phyloP scores from a whole-genome alignment of 2,888 invertebrate species.

The Brachyptera risi region DNA sequence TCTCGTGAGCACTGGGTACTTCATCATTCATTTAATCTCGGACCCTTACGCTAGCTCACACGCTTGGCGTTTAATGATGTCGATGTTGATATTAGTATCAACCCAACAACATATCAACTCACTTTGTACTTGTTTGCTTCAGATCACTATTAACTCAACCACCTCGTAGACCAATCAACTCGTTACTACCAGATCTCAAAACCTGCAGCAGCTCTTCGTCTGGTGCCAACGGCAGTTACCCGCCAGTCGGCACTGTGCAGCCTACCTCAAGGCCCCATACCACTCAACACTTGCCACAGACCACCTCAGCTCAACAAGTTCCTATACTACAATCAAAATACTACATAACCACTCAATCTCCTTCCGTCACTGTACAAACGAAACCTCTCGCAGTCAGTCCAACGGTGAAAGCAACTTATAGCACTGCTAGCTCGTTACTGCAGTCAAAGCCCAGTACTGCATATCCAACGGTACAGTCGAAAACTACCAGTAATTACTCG shows the following conservation, averaged over 20 bases:
- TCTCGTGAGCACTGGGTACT: too few relatives aligned
- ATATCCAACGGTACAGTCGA: not conserved
- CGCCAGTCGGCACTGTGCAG: constrained; percentile 55
- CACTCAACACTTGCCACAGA: constrained; percentile 4
- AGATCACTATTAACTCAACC: constrained; percentile 16
- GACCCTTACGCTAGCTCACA: too few relatives aligned
- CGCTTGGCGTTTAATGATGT: too few relatives aligned
- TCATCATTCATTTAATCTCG: too few relatives aligned
- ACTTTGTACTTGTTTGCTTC: not conserved
- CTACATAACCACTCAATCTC: constrained; percentile 30
- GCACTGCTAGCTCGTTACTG: too few relatives aligned
- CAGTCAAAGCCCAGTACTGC: too few relatives aligned
- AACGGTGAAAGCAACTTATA: too few relatives aligned
- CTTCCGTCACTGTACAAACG: not conserved
- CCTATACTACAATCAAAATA: constrained; percentile 29
- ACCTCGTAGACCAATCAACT: not conserved
- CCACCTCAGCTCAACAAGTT: constrained; percentile 18
- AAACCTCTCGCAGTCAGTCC: too few relatives aligned
- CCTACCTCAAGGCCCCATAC: constrained; percentile 45
- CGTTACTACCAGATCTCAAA: constrained; percentile 10
- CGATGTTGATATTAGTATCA: too few relatives aligned
- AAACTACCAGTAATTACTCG: too few relatives aligned
- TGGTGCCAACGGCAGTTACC: constrained; percentile 34
- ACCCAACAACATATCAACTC: too few relatives aligned
- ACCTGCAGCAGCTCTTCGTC: not conserved